Base-by-base conservation (phyloP, 2,113 vertebrate genomes). In the Rhegmatorhina hoffmannsi region DNA sequence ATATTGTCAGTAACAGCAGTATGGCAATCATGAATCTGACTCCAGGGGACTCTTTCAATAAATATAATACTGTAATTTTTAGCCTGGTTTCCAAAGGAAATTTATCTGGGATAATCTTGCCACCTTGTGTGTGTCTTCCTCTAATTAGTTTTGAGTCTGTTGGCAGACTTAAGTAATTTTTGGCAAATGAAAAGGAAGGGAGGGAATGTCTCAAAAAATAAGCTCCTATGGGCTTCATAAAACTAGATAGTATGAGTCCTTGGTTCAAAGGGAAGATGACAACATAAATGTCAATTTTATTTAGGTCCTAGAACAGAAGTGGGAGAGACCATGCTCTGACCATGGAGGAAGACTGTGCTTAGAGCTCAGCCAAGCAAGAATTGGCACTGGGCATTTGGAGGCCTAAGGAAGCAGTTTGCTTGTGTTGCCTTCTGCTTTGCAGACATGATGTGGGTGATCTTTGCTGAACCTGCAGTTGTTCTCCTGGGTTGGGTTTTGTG, bases 1-100 rank as follows among this genome's bases (percentile, higher is more conserved):
- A 0, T 49, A 44, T 52, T 75, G 11, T 80, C 38, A 68, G 15
- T 56, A 88, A 63, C 21, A 68, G 28, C 52, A 46, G 34, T 84
- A 60, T 31, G 81, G 44, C 34, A 60, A 72, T 84, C 53, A 81
- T 0, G 0, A 38, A 23, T 58, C 73, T 81, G 47, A 68, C 74
- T 93, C 77, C 17, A 34, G 87, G 82, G 81, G 23, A 64, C 56
- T 66, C 62, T 87, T 93, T 89, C 85, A 94, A 73, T 95, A 91
- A 94, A 76, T 75, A 74, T 15, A 58, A 7, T 80, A 19, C 44
- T 66, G 46, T 79, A 63, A 13, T 4, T 49, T 92, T 94, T 84
- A 92, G 72, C 43, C 38, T 79, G 28, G 11, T 60, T 91, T 92
- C 56, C 40, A 66, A 68, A 92, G 74, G 44, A 82, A 72, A 64